Evolutionary conservation across 2,113 vertebrate genomes (phyloP), one percentile per base, ranked within the genome.

Genomic region (Ascaphus truei): DNA sequence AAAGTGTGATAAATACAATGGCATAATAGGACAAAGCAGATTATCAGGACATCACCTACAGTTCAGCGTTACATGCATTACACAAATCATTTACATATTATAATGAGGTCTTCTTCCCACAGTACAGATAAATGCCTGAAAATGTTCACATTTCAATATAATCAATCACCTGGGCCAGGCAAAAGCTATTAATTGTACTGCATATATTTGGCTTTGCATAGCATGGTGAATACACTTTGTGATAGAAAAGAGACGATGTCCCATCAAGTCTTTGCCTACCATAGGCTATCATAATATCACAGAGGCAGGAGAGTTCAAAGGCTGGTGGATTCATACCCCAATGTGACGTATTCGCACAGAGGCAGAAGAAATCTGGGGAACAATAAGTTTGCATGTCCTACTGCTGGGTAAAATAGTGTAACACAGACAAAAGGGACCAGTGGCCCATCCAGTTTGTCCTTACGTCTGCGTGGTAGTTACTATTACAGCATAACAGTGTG

Each of bases 81-180:
- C 60, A 68, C 51, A 59, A 50, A 61, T 30, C 15, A 71, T 71
- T 71, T 61, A 23, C 67, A 71, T 71, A 71, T 61, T 71, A 71
- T 71, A 71, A 71, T 71, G 51, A 71, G 67, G n/a, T 50, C 27
- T 27, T 52, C 63, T 43, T 66, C 51, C 57, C 56, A 50, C 56
- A 52, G 57, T 50, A 39, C 27, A 31, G 7, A 52, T 71, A 71
- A 71, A 71, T 61, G 45, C 67, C 39, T 20, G 47, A 50, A 71
- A 71, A 52, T 52, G 45, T 71, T 57, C 67, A 71, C 67, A 61
- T 71, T 61, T 71, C 30, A 52, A 52, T 43, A 15, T 47, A 61
- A 71, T 71, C 39, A 71, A 71, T 71, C 67, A 71, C 67, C 11
- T 31, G 45, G 45, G 57, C 57, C 57, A 30, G 51, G 45, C 25